A percentile compares a stretch with the other conserved stretches of the same genome.
Conservation (phyloP, 1,140 invertebrate species). For the Lucilia sericata region DNA sequence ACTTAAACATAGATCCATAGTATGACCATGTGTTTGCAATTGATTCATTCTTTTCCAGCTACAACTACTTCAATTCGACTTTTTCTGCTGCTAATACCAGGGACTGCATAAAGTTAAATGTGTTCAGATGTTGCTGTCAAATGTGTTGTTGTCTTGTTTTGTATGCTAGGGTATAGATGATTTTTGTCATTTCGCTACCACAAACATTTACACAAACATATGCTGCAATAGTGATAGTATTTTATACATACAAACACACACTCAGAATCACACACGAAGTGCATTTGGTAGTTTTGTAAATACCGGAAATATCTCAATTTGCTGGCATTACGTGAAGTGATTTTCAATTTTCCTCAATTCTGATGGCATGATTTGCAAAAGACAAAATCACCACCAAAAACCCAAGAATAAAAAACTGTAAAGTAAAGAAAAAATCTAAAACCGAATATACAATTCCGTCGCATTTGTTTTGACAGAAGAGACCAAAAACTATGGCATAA, state of each 20-base stretch:
- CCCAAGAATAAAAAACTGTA: neutral
- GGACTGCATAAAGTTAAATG: neutral
- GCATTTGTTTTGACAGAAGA: slow-evolving; percentile 4
- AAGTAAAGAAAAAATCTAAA: neutral
- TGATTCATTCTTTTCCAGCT: neutral
- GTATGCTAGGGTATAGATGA: neutral
- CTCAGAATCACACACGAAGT: neutral
- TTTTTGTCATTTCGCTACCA: neutral
- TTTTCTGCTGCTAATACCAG: neutral
- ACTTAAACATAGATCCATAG: neutral
- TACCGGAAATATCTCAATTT: slow-evolving; percentile 48
- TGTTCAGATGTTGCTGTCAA: no score
- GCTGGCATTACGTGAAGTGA: slow-evolving; percentile 47
- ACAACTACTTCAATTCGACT: neutral
- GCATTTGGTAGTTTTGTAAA: slow-evolving; percentile 32
- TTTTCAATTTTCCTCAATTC: slow-evolving; percentile 44
- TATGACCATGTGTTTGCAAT: neutral
- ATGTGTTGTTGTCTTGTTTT: neutral
- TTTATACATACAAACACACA: neutral
- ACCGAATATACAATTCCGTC: neutral
- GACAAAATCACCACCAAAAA: neutral
- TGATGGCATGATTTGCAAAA: neutral
- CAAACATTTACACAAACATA: slow-evolving; percentile 14
- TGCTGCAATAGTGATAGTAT: neutral
- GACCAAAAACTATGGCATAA: neutral